Evolutionary conservation across 2,797 vertebrate genomes (phyloP), one percentile per base, ranked within the genome.

Genomic region (Perodicticus potto): DNA sequence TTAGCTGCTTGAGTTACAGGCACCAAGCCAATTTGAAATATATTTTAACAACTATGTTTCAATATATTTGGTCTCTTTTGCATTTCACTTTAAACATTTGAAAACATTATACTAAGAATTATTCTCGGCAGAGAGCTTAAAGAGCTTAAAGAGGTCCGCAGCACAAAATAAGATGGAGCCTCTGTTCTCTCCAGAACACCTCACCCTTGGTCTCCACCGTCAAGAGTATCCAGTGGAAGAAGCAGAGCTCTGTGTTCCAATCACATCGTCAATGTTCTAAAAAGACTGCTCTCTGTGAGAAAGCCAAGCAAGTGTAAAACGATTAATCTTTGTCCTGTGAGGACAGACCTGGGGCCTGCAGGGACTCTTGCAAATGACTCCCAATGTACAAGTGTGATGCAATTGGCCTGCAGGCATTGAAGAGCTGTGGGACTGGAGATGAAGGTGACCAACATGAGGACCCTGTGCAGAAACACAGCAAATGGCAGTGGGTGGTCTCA

Each of bases 1-100:
- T 53, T 53, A 53, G 49, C 49, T 14, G 14, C 49, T 53, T 53
- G 14, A 53, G 49, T 3, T 53, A 53, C 49, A 16, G 49, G 49
- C 49, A 53, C 49, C 14, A 16, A 53, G 49, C 49, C 49, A 53
- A 53, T 85, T 43, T 2, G 78, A 85, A 78, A n/a, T 32, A 69
- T 57, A 92, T 61, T 86, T 88, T 74, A 65, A 70, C 70, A 94
- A 94, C 25, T 65, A 4, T 34, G 55, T 72, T 87, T 94, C 55
- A 57, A 72, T 86, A 80, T 81, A 67, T 22, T 77, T 45, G 1
- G 23, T 61, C 72, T 85, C 40, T 69, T 65, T 82, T 81, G 72
- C n/a, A 67, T 77, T 94, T 90, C 22, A 13, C 63, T 43, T 61
- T 81, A 55, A 83, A 80, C 43, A 92, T 22, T 87, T 89, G 45